Percentiles rank a stretch among this genome's conserved stretches.
Evolutionary conservation across 1,140 invertebrate species (phyloP).

Genomic region (Drosophila rhopaloa): DNA sequence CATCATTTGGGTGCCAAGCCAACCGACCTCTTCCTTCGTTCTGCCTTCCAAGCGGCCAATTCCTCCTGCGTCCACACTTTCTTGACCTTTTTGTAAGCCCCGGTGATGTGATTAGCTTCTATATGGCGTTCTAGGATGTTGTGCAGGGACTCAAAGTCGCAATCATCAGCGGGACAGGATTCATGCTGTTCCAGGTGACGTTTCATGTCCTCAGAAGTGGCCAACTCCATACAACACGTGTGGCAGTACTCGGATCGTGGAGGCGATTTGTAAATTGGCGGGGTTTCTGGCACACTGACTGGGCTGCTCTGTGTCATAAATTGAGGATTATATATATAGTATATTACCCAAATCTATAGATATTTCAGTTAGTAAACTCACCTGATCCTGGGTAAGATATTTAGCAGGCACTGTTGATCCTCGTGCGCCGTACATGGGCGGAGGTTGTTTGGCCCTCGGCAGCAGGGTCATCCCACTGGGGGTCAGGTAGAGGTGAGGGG

Average conservation of each 20-base stretch:
- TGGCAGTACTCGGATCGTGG: slow-evolving; percentile 87
- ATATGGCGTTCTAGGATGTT: slow-evolving; percentile 92
- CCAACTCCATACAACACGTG: slow-evolving; percentile 90
- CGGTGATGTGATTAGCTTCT: slow-evolving; percentile 91
- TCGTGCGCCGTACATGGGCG: slow-evolving; percentile 84
- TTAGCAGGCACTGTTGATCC: slow-evolving; percentile 80
- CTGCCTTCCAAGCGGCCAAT: slow-evolving; percentile 92
- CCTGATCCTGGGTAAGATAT: slow-evolving; percentile 42
- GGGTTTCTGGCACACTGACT: background rate
- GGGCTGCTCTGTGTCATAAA: background rate
- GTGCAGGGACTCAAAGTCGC: slow-evolving; percentile 91
- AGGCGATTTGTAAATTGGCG: slow-evolving; percentile 44
- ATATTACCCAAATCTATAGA: rapidly evolving
- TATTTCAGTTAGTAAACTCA: background rate
- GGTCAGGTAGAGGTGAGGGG: slow-evolving; percentile 64
- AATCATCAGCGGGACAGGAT: slow-evolving; percentile 92
- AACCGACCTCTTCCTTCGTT: slow-evolving; percentile 88
- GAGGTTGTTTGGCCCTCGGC: slow-evolving; percentile 77
- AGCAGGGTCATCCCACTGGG: slow-evolving; percentile 80
- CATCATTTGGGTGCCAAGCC: background rate
- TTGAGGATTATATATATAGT: background rate
- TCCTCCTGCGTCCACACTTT: slow-evolving; percentile 91
- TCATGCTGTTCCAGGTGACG: slow-evolving; percentile 89
- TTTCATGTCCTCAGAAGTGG: slow-evolving; percentile 86
- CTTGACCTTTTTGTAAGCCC: slow-evolving; percentile 91